Evolutionary conservation across 2,797 vertebrate species (phyloP).

Genomic region (Enoplosus armatus): DNA sequence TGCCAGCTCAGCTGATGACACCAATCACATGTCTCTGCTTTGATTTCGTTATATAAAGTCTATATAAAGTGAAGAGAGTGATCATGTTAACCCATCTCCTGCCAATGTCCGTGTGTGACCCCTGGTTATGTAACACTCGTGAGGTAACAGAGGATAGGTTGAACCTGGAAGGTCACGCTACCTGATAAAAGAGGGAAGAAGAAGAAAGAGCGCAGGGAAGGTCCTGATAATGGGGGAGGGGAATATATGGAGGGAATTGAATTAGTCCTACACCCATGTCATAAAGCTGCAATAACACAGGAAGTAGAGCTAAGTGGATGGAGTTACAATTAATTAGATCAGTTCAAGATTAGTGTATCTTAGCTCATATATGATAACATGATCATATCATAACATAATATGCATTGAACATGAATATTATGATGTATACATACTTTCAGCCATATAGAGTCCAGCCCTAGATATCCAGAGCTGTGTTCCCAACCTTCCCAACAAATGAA

Average conservation of each 20-base stretch:
- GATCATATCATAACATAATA: background rate
- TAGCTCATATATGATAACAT: background rate
- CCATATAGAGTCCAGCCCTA: background rate
- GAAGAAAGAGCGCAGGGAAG: background rate
- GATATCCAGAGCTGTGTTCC: background rate
- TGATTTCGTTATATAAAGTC: slow-evolving; percentile 28
- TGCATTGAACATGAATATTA: background rate
- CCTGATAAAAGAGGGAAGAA: slow-evolving; percentile 4
- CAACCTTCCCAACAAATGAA: background rate
- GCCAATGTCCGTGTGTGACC: slow-evolving; percentile 23
- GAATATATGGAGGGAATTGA: background rate
- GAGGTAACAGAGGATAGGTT: slow-evolving; percentile 39
- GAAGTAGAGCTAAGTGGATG: background rate
- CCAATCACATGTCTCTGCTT: slow-evolving; percentile 35
- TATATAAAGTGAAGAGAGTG: slow-evolving; percentile 14
- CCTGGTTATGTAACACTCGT: slow-evolving; percentile 47
- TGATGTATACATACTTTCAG: background rate
- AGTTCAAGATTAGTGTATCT: background rate
- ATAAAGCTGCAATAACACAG: background rate
- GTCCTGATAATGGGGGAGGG: background rate
- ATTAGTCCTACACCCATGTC: background rate
- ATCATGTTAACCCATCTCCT: slow-evolving; percentile 21
- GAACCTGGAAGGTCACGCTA: slow-evolving; percentile 28
- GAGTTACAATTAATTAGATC: slow-evolving; percentile 10
- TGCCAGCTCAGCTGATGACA: slow-evolving; percentile 33